Evolutionary conservation across 2,797 vertebrate genomes (phyloP).

Genomic region (Scarus forsteni): DNA sequence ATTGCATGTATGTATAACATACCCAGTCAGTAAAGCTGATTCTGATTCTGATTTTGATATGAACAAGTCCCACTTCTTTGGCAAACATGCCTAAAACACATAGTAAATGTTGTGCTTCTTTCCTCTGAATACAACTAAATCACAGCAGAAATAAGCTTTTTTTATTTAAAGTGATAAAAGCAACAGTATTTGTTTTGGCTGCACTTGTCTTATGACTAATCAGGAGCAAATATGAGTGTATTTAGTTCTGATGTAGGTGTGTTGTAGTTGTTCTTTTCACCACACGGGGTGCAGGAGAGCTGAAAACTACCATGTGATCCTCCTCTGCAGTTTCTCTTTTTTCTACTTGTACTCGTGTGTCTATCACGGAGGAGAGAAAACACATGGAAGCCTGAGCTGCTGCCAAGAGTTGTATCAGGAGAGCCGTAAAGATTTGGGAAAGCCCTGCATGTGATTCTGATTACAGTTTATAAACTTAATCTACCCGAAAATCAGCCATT

Average conservation of each 20-base stretch:
- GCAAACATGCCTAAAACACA: too few species aligned
- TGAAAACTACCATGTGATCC: background rate
- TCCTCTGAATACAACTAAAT: too few species aligned
- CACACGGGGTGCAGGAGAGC: conserved; percentile 59
- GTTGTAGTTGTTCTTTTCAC: conserved; percentile 37
- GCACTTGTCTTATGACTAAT: too few species aligned
- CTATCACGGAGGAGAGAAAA: background rate
- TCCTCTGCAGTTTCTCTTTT: background rate
- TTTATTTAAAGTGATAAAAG: too few species aligned
- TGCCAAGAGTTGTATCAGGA: conserved; percentile 14
- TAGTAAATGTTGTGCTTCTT: too few species aligned
- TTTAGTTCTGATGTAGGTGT: background rate
- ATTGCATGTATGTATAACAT: too few species aligned
- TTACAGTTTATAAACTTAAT: conserved; percentile 36
- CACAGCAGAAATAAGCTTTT: too few species aligned
- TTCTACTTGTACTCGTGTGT: background rate
- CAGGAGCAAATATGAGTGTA: too few species aligned
- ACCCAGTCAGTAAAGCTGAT: too few species aligned
- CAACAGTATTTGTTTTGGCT: too few species aligned
- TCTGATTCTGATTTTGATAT: too few species aligned
- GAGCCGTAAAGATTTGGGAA: conserved; percentile 18
- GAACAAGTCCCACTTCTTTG: too few species aligned
- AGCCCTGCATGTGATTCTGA: conserved; percentile 38
- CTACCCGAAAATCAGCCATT: conserved; percentile 12
- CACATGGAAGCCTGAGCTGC: conserved; percentile 8